Conservation (phyloP, 1,140 invertebrate genomes). For the Nymphalis io region DNA sequence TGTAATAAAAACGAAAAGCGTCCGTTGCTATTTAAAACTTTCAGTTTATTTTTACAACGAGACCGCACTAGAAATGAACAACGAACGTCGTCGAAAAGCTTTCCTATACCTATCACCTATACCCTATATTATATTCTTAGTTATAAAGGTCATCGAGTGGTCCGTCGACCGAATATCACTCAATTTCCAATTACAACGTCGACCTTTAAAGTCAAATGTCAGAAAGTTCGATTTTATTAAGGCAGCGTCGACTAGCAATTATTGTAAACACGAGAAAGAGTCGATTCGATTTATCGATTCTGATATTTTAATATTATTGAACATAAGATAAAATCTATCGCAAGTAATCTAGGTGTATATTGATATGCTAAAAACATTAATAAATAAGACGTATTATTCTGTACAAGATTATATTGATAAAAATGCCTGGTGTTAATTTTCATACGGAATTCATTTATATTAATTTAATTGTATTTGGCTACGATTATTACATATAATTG, state of each 20-base stretch:
- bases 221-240: conserved; percentile 33
- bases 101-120: no score
- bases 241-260: not conserved
- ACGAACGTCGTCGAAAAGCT: conserved; percentile 15
- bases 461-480: no score
- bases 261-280: conserved; percentile 9
- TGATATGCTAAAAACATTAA: no score
- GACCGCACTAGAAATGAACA: not conserved
- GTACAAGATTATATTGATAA: no score
- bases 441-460: no score
- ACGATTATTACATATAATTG: no score
- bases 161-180: conserved; percentile 21
- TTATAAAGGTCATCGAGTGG: conserved; percentile 21
- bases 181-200: conserved; percentile 32
- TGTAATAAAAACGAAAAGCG: no score
- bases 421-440: no score
- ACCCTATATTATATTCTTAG: no score
- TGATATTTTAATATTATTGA: not conserved
- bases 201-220: conserved; percentile 40
- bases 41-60: not conserved
- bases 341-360: not conserved
- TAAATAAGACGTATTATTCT: no score
- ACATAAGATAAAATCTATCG: not conserved
- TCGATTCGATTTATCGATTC: conserved; percentile 8
- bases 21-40: not conserved